Conservation (phyloP, 2,113 vertebrate species). For the Fregata magnificens region DNA sequence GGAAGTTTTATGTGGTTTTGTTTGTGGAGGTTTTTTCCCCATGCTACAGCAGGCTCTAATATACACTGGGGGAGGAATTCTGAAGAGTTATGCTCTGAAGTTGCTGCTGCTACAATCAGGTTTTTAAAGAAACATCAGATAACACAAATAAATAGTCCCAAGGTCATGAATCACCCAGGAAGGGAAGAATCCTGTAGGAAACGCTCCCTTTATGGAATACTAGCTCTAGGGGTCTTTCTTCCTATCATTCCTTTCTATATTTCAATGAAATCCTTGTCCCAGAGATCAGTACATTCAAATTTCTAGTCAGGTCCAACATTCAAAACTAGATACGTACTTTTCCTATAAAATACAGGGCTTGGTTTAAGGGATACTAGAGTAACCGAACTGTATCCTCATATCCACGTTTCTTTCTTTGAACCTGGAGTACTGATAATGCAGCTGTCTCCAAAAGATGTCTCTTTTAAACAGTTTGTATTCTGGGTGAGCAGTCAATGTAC, state of each 20-base stretch:
- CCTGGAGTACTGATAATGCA: neutral
- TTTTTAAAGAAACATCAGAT: neutral
- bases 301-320: neutral
- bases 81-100: neutral
- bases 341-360: neutral
- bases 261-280: neutral
- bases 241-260: neutral
- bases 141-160: neutral
- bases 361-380: neutral
- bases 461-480: neutral
- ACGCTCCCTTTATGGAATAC: neutral
- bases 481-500: neutral
- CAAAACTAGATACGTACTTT: neutral
- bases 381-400: neutral
- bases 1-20: neutral
- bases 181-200: neutral
- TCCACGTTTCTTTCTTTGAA: neutral
- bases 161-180: neutral
- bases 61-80: neutral
- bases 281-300: neutral
- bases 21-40: neutral
- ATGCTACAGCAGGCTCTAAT: neutral
- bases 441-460: neutral
- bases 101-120: neutral
- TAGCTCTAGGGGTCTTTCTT: neutral